Base-by-base conservation (phyloP, 1,140 invertebrate species). In the Pinna nobilis region DNA sequence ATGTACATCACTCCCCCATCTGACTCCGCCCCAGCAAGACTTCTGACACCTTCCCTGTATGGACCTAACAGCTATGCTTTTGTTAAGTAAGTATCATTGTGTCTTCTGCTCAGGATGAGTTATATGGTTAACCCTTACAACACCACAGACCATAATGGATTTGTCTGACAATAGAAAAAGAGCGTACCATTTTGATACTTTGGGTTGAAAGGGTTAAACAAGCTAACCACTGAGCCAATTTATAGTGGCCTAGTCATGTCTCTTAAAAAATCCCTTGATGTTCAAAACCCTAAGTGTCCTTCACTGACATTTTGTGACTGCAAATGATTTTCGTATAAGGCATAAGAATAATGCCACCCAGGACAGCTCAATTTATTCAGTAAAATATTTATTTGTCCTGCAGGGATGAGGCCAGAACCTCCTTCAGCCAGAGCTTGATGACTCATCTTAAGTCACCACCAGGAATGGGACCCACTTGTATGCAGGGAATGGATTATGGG, bases 41-140 rank as follows among this genome's bases (percentile, higher is more conserved):
- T 84, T 20, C 65, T 90, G 28, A 72, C 83, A 32, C 86, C 84
- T 2, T 70, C 82, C 0, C 72, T 90, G 39, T 89, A 90, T 74
- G 86, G 83, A 41, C 81, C 80, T n/a, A 68, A 83, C 28, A 76
- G 51, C 39, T 81, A 85, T 39, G 53, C 78, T 7, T 86, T 86
- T 59, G 41, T 72, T 35, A 81, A 82, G 85, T 88, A 70, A 79
- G 84, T 79, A 11, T 66, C 2, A 47, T 18, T 47, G 15, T n/a
- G n/a, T n/a, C n/a, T n/a, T 49, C 44, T 3, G 44, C 44, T 49
- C 44, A 18, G 1, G 2, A 20, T 47, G 20, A 3, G 1, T 53
- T 15, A 23, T 28, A 28, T 53, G 1, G 18, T 4, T 3, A 53
- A 28, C 32, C 33, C 18, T n/a, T 60, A 25, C 5, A 20, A 28